Conservation (phyloP, 2,888 invertebrate genomes). For the Hyalella azteca region DNA sequence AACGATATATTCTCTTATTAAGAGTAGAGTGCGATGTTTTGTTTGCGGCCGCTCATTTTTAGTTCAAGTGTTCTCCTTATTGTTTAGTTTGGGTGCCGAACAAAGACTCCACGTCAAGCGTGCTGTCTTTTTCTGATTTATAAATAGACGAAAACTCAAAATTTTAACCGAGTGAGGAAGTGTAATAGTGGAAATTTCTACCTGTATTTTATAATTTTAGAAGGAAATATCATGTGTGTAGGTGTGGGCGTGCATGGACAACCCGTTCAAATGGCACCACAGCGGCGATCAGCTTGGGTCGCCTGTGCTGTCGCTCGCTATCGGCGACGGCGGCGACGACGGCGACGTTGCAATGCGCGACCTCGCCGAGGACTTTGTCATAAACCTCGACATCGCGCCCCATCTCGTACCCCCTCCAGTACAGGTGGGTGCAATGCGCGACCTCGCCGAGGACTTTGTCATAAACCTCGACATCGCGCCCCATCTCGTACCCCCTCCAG, state of each 20-base stretch:
- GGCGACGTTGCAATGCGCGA: conserved; percentile 23
- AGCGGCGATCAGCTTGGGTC: neutral
- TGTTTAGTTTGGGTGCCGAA: no score
- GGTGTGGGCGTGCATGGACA: neutral
- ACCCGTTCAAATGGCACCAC: neutral
- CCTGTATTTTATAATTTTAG: no score
- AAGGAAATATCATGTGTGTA: no score
- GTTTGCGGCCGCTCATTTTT: no score
- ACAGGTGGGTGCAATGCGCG: neutral
- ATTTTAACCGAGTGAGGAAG: no score
- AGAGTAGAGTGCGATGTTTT: no score
- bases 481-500: neutral
- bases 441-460: conserved; percentile 18
- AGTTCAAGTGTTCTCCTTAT: no score
- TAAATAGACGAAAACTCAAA: no score
- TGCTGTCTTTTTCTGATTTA: no score
- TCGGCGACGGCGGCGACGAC: neutral
- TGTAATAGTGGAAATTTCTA: no score
- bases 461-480: conserved; percentile 9
- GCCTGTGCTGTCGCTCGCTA: conserved; percentile 26
- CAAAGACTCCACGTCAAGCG: no score
- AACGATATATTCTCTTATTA: no score
- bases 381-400: conserved; percentile 2
- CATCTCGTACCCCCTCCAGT: neutral
- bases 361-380: conserved; percentile 19